Evolutionary conservation across 2,797 vertebrate species (phyloP).

Genomic region (Amblyraja radiata): DNA sequence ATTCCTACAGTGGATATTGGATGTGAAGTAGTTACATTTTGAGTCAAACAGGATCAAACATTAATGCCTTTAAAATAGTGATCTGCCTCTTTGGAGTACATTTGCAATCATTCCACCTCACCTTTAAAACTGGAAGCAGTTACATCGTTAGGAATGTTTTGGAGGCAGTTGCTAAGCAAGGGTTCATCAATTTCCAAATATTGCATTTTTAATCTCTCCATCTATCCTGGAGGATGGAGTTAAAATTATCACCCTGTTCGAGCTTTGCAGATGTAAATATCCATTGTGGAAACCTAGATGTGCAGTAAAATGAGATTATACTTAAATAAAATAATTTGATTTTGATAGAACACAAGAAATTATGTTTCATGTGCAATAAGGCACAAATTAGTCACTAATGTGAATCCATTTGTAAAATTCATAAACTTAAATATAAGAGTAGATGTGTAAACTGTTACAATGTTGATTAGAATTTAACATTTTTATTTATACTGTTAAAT

Average conservation of each 20-base stretch:
- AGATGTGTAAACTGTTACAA: neutral
- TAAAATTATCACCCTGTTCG: neutral
- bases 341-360: neutral
- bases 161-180: too few relatives aligned
- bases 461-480: neutral
- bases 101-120: too few relatives aligned
- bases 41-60: too few relatives aligned
- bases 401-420: neutral
- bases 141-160: too few relatives aligned
- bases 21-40: too few relatives aligned
- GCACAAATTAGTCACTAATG: neutral
- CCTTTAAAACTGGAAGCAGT: too few relatives aligned
- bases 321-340: neutral
- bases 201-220: too few relatives aligned
- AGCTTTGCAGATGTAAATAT: neutral
- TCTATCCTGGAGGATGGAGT: too few relatives aligned
- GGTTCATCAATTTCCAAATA: too few relatives aligned
- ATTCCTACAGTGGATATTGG: too few relatives aligned
- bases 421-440: neutral
- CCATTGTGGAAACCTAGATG: neutral
- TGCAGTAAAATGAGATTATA: neutral
- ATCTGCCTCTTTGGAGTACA: too few relatives aligned
- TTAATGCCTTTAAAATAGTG: too few relatives aligned
- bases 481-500: conserved; percentile 20
- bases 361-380: neutral